Conservation (phyloP, 2,113 vertebrate species). For the Prietella phreatophila region DNA sequence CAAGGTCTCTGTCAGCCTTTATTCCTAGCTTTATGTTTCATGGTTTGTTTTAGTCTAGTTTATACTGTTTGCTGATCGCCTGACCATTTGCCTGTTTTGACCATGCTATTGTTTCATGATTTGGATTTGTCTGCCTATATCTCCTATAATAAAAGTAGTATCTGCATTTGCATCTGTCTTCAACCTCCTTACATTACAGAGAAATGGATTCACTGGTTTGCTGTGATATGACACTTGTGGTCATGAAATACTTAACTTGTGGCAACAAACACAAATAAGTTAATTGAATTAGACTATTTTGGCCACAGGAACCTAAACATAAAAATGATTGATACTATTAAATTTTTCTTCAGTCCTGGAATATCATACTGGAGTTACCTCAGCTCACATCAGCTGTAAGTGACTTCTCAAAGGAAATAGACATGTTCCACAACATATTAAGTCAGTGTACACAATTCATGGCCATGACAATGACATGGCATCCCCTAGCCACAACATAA, state of each 20-base stretch:
- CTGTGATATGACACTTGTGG: neutral
- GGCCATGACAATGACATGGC: neutral
- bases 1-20: too few relatives aligned
- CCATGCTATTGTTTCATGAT: too few relatives aligned
- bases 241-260: neutral
- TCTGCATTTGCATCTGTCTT: too few relatives aligned
- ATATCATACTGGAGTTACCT: neutral
- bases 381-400: neutral
- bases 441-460: neutral
- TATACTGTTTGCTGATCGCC: too few relatives aligned
- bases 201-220: too few relatives aligned
- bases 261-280: neutral
- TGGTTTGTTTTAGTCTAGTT: too few relatives aligned
- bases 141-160: too few relatives aligned
- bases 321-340: neutral
- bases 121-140: too few relatives aligned
- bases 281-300: neutral
- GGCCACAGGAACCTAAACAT: neutral
- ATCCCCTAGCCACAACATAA: neutral
- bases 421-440: neutral
- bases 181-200: too few relatives aligned
- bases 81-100: too few relatives aligned
- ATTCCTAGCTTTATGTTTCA: too few relatives aligned
- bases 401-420: neutral
- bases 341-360: neutral